These are phyloP conservation scores for Nipponia nippon DNA, from an alignment of 2,113 vertebrate species.

Conservation along the genomic window DNA sequence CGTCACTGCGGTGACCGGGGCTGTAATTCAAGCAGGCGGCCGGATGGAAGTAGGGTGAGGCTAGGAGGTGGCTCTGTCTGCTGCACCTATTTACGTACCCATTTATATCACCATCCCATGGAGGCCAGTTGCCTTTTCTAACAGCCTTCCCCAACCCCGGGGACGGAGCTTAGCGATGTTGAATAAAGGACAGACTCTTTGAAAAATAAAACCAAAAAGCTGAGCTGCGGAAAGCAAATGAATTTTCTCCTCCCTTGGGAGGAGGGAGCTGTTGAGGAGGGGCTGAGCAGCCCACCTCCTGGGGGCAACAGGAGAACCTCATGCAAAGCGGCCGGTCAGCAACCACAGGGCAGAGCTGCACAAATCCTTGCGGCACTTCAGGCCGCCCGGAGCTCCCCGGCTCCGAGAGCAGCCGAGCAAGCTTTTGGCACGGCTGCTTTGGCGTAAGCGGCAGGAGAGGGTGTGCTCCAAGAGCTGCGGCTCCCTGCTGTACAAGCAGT, in stretches of 20 bases:
- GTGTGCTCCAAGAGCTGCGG: not conserved
- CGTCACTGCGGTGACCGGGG: not conserved
- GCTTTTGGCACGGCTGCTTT: not conserved
- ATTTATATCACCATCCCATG: not conserved
- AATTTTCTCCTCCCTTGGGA: not conserved
- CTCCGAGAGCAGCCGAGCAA: not conserved
- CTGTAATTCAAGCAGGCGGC: not conserved
- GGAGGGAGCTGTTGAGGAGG: not conserved
- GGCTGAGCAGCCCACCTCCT: not conserved
- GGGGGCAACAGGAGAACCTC: not conserved
- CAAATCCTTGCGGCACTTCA: not conserved
- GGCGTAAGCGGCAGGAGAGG: not conserved
- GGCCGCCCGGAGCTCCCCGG: not conserved
- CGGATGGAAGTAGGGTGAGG: not conserved
- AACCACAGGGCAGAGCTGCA: not conserved
- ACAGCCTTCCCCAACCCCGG: not conserved
- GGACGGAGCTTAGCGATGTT: not conserved
- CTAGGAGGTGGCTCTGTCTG: not conserved
- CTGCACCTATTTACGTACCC: not conserved
- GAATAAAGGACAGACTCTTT: not conserved
- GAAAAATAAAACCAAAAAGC: not conserved
- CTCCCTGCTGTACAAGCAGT: conserved; percentile 17
- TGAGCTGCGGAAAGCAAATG: not conserved
- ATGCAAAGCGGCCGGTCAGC: fast-evolving
- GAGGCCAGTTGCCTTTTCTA: not conserved